phyloP scores from a whole-genome alignment of 2,888 invertebrate species.

The Torymus auratus region DNA sequence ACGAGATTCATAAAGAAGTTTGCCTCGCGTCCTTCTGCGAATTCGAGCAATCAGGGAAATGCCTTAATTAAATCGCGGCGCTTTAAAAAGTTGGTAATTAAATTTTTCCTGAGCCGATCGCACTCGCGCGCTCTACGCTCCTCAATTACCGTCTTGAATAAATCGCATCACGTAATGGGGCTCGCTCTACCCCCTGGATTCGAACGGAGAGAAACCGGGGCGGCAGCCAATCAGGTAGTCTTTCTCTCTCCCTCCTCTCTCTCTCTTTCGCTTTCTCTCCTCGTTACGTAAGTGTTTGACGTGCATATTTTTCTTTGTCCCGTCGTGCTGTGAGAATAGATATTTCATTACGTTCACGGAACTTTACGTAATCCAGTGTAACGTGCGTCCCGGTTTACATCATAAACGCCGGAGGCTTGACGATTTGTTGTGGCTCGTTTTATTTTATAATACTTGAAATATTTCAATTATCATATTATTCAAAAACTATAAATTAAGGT shows the following conservation, averaged over 20 bases:
- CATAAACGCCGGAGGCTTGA: too few relatives aligned
- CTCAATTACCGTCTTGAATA: slow-evolving; percentile 48
- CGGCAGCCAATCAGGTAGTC: neutral
- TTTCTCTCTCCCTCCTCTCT: too few relatives aligned
- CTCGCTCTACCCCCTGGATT: slow-evolving; percentile 3
- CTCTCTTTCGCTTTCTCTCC: neutral
- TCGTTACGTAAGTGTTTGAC: slow-evolving; percentile 6
- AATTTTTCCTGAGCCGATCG: slow-evolving; percentile 36
- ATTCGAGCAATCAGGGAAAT: slow-evolving; percentile 29
- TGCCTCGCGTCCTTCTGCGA: neutral
- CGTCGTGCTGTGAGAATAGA: too few relatives aligned
- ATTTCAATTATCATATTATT: too few relatives aligned
- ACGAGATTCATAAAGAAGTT: neutral
- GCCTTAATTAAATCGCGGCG: slow-evolving; percentile 21
- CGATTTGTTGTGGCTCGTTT: too few relatives aligned
- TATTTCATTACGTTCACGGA: too few relatives aligned
- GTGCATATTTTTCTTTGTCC: slow-evolving; percentile 9
- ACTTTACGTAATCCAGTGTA: too few relatives aligned
- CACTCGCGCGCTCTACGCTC: neutral
- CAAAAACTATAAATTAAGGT: too few relatives aligned
- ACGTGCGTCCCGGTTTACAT: too few relatives aligned
- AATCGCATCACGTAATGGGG: slow-evolving; percentile 48
- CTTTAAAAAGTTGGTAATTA: slow-evolving; percentile 42
- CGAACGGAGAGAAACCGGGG: too few relatives aligned
- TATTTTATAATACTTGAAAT: too few relatives aligned